Conservation (phyloP, 2,888 invertebrate species). For the Catocala sponsa region DNA sequence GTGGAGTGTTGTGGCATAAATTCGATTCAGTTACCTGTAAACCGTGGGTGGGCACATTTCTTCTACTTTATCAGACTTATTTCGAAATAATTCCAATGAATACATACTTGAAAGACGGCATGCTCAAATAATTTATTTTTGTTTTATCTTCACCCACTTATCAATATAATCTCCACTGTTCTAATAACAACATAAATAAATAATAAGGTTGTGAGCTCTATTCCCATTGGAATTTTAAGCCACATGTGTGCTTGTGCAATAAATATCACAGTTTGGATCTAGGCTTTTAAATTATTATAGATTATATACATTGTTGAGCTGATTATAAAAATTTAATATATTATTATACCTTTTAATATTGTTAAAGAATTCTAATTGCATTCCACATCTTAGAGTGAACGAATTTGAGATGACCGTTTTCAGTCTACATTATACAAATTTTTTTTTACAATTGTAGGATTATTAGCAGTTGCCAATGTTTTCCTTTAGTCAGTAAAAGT, state of each 20-base stretch:
- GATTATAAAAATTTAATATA: constrained; percentile 89
- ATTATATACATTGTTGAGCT: constrained; percentile 90
- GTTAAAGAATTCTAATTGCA: constrained; percentile 89
- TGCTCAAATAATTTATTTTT: constrained; percentile 69
- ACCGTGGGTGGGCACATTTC: constrained; percentile 69
- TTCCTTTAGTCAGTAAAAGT: constrained; percentile 94
- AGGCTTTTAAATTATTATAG: constrained; percentile 89
- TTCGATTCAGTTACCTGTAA: constrained; percentile 63
- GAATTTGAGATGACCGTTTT: constrained; percentile 88
- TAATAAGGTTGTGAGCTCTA: constrained; percentile 88
- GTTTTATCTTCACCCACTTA: constrained; percentile 70
- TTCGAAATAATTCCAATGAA: constrained; percentile 70
- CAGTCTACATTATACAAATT: constrained; percentile 87
- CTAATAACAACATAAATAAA: constrained; percentile 75
- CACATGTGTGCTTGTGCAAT: constrained; percentile 89
- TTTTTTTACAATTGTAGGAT: constrained; percentile 87
- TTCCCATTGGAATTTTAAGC: constrained; percentile 86
- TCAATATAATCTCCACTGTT: constrained; percentile 75
- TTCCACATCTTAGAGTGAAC: constrained; percentile 88
- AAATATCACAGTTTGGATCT: constrained; percentile 89
- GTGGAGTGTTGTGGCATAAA: constrained; percentile 75
- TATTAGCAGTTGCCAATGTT: constrained; percentile 88
- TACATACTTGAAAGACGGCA: constrained; percentile 65
- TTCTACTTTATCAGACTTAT: constrained; percentile 43
- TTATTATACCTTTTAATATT: constrained; percentile 89